Percentiles rank a stretch among this genome's conserved stretches.
These are phyloP conservation scores for Laupala kohalensis DNA, from an alignment of 1,140 invertebrate genomes.

Conservation along the genomic window DNA sequence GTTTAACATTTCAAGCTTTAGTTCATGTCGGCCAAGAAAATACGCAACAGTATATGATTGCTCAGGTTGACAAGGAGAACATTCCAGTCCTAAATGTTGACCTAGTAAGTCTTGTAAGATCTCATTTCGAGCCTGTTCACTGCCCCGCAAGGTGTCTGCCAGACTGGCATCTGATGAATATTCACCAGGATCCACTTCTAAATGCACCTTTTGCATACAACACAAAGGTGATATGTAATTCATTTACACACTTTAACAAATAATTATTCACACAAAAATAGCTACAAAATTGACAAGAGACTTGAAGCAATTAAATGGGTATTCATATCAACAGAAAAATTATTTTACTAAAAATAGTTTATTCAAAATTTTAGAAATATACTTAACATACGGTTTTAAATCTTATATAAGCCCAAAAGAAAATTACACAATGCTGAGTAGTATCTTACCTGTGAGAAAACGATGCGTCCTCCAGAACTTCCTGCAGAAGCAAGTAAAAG, in stretches of 20 bases:
- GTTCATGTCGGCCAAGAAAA: conserved; percentile 65
- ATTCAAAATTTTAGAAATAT: too few relatives aligned
- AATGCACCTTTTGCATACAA: conserved; percentile 28
- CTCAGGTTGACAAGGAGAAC: conserved; percentile 26
- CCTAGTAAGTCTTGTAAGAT: conserved; percentile 62
- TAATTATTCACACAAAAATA: too few relatives aligned
- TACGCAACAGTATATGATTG: conserved; percentile 46
- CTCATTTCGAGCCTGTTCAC: conserved; percentile 52
- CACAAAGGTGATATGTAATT: not conserved
- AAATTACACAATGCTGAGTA: too few relatives aligned
- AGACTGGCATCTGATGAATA: conserved; percentile 46
- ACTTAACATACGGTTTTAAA: too few relatives aligned
- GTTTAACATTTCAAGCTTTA: conserved; percentile 25
- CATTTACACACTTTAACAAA: too few relatives aligned
- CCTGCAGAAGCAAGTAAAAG: conserved; percentile 54
- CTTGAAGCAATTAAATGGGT: too few relatives aligned
- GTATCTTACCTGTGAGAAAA: conserved; percentile 78
- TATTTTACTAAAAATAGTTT: too few relatives aligned
- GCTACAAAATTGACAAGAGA: too few relatives aligned
- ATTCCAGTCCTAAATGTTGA: conserved; percentile 54
- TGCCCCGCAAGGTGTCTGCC: conserved; percentile 42
- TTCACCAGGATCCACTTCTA: conserved; percentile 40
- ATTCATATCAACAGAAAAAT: too few relatives aligned
- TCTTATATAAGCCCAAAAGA: too few relatives aligned
- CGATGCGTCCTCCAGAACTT: conserved; percentile 48